A percentile compares a stretch with the other conserved stretches of the same genome.
phyloP scores from a whole-genome alignment of 2,888 invertebrate species.

The Odontocolon sp. region DNA sequence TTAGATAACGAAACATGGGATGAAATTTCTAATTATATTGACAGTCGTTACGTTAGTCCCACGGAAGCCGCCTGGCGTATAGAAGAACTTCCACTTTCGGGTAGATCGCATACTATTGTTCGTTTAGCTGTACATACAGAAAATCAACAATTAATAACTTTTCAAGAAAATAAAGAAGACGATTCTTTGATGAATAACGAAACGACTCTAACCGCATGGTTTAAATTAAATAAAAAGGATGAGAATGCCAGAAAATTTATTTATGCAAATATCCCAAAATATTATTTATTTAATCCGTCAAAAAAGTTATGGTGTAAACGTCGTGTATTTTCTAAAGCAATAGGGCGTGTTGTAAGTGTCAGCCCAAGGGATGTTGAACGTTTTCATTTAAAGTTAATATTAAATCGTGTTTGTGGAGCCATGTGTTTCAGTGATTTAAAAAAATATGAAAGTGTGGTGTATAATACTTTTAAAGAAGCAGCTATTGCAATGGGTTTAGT shows the following conservation, averaged over 20 bases:
- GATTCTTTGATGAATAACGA: slow-evolving; percentile 9
- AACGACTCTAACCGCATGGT: slow-evolving; percentile 52
- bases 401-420: not conserved
- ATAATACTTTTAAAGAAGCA: slow-evolving; percentile 20
- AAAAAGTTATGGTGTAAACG: slow-evolving; percentile 1
- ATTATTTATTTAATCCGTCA: slow-evolving; percentile 4
- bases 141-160: slow-evolving; percentile 54
- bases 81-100: slow-evolving; percentile 55
- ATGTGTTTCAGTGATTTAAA: not conserved
- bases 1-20: not conserved
- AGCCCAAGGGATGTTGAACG: slow-evolving; percentile 1
- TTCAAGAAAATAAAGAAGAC: slow-evolving; percentile 40
- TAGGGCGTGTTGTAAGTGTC: slow-evolving; percentile 6
- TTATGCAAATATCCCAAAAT: slow-evolving; percentile 12
- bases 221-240: slow-evolving; percentile 39
- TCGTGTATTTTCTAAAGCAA: not conserved
- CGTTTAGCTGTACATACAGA: slow-evolving; percentile 52
- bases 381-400: slow-evolving; percentile 10
- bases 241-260: not conserved
- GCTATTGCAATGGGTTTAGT: slow-evolving; percentile 41
- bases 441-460: not conserved
- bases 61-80: slow-evolving; percentile 62
- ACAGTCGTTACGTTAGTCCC: slow-evolving; percentile 53
- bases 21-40: slow-evolving; percentile 44
- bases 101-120: slow-evolving; percentile 50